Base-by-base conservation (phyloP, 2,888 invertebrate genomes). In the Penaeus monodon region DNA sequence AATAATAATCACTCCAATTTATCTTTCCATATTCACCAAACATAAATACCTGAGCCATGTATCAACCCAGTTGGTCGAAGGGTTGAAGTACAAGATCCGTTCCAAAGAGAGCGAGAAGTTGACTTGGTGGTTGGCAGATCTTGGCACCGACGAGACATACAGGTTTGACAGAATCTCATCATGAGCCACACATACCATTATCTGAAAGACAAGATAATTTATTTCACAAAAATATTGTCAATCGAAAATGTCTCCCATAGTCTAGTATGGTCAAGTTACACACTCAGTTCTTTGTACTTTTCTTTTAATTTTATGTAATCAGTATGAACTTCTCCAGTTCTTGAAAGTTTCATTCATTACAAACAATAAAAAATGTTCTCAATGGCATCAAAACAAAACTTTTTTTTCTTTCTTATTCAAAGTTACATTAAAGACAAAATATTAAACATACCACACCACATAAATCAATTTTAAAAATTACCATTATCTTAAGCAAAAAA, bases 1-100 rank as follows among this genome's bases (percentile, higher is more conserved):
- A 49, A 22, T 1, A 1, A 74, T 10, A 77, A n/a, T n/a, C 29
- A 7, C 24, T n/a, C 0, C 68, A 68, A 14, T 6, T n/a, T 68
- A 49, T 27, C 27, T 77, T 8, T 22, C 8, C 44, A n/a, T 27
- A 24, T n/a, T 22, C 24, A 57, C 3, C 57, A 57, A 44, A 17
- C 14, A 57, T 57, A 57, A 12, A 74, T 68, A 97, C 96, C 95
- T 95, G 7, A 97, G 92, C 96, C 97, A 97, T 88, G 96, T 95
- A 90, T 95, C 94, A 91, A 95, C 95, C 95, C 96, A 96, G 70
- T 96, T 96, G 20, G 94, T 94, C 91, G 96, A 95, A 0, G 97
- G 97, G 92, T 97, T 96, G 92, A 96, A 97, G 91, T 96, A 96
- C 91, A 98, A 94, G 82, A 98, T 94, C 91, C 95, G 94, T 91